Evolutionary conservation across 2,888 invertebrate species (phyloP).

Genomic region (Saturnia pavonia): DNA sequence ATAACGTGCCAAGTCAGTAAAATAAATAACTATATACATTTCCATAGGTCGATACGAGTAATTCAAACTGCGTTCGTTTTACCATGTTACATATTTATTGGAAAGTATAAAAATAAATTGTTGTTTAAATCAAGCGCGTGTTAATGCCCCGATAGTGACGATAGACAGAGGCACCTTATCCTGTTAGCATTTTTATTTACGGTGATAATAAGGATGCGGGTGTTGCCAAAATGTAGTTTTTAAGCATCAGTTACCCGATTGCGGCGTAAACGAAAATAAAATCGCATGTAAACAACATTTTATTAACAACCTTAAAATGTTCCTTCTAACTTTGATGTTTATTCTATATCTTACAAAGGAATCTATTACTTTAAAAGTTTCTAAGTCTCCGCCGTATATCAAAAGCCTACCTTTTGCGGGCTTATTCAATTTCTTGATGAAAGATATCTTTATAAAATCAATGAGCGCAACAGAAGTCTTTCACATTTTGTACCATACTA

Average conservation of each 20-base stretch:
- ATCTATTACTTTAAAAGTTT: slow-evolving; percentile 20
- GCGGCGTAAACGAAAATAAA: slow-evolving; percentile 6
- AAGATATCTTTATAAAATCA: slow-evolving; percentile 27
- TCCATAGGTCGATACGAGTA: not conserved
- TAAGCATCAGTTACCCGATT: slow-evolving; percentile 1
- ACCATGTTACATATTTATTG: not conserved
- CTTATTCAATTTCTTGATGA: slow-evolving; percentile 25
- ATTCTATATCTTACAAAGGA: slow-evolving; percentile 11
- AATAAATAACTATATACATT: no score
- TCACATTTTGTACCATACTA: slow-evolving; percentile 34
- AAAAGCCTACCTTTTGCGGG: slow-evolving; percentile 9
- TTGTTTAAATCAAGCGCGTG: not conserved
- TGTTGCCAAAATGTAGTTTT: slow-evolving; percentile 9
- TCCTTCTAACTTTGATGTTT: slow-evolving; percentile 18
- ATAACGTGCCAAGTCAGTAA: no score
- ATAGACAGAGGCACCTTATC: slow-evolving; percentile 10
- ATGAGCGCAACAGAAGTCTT: slow-evolving; percentile 32
- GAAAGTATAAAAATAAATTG: not conserved
- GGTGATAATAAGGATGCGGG: slow-evolving; percentile 13
- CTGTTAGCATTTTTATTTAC: slow-evolving; percentile 9
- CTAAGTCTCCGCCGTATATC: not conserved
- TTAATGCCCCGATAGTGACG: slow-evolving; percentile 1
- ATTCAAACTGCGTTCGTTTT: not conserved
- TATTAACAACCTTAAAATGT: slow-evolving; percentile 16
- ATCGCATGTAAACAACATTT: slow-evolving; percentile 5